phyloP scores from a whole-genome alignment of 2,113 vertebrate species.

The Mystacornis crossleyi region DNA sequence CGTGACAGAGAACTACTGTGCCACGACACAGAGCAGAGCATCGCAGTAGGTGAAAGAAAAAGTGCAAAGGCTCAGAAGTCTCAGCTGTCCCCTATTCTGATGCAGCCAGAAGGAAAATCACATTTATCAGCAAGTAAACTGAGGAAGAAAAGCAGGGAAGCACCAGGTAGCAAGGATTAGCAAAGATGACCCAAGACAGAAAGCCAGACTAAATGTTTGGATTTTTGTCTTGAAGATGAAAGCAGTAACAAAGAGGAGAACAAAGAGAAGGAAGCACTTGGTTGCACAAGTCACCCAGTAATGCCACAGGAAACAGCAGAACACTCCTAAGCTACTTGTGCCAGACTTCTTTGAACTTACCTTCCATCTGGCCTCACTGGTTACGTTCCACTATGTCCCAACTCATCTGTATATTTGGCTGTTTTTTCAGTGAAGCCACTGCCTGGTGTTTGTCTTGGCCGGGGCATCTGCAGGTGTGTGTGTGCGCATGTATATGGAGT shows the following conservation, averaged over 20 bases:
- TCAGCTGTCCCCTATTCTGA: neutral
- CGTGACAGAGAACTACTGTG: neutral
- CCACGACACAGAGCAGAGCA: neutral
- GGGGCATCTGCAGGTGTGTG: neutral
- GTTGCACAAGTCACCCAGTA: neutral
- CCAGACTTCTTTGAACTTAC: neutral
- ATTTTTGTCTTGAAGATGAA: neutral
- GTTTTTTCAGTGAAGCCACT: neutral
- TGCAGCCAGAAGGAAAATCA: neutral
- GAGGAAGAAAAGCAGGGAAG: neutral
- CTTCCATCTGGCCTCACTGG: neutral
- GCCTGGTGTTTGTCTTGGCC: neutral
- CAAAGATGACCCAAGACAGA: neutral
- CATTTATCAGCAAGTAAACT: neutral
- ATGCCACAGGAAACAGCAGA: neutral
- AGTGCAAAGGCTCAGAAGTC: neutral
- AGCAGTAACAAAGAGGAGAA: neutral
- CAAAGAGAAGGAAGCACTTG: neutral
- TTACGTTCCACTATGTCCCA: neutral
- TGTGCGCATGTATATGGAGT: accelerated
- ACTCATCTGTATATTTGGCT: neutral
- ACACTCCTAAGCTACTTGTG: neutral
- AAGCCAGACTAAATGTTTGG: neutral
- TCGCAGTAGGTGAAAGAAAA: neutral
- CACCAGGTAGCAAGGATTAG: neutral